Evolutionary conservation across 2,888 invertebrate species (phyloP), one percentile per base, ranked within the genome.

Genomic region (Drosophila longiperda): DNA sequence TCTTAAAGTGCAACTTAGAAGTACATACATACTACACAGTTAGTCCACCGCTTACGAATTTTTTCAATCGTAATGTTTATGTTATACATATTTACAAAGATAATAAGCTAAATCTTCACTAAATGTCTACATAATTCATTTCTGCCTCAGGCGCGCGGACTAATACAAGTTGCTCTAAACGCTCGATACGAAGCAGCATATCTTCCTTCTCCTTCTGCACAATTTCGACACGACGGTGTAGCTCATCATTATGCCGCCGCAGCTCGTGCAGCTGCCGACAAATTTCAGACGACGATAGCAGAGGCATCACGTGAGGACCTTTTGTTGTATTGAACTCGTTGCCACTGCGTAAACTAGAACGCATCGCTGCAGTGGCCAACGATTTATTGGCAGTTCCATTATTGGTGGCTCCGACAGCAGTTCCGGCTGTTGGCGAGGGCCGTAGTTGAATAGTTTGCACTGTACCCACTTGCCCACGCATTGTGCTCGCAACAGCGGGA

Each of bases 201-300:
- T 92, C 91, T 63, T 92, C 92, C 57, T 91, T 93, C 57, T 92
- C 91, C 69, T 90, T 92, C 64, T 92, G 89, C 3, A 90, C 87
- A 15, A 87, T 62, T 58, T 93, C 93, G 34, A 92, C 83, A 64
- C 92, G 91, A 55, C 91, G 88, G 5, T 86, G 82, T 34, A 93
- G 59, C 3, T 92, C 92, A 23, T 93, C 92, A 61, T 92, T 91
- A 68, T 91, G 87, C 26, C 91, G 90, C 17, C 91, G 88, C 52
- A 93, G 70, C 38, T 93, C 92, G 32, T 91, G 78, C 3, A 93
- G 72, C 71, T 93, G 92, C 0, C 92, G 88, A 61, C 91, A 92
- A 29, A 93, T 90, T 70, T 93, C 93, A 5, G 91, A 83, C 33
- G 91, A 87, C n/a, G 91, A 87, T 20, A 92, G 69, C 66, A 91